phyloP scores from a whole-genome alignment of 2,113 vertebrate genomes.

The Hipposideros armiger region DNA sequence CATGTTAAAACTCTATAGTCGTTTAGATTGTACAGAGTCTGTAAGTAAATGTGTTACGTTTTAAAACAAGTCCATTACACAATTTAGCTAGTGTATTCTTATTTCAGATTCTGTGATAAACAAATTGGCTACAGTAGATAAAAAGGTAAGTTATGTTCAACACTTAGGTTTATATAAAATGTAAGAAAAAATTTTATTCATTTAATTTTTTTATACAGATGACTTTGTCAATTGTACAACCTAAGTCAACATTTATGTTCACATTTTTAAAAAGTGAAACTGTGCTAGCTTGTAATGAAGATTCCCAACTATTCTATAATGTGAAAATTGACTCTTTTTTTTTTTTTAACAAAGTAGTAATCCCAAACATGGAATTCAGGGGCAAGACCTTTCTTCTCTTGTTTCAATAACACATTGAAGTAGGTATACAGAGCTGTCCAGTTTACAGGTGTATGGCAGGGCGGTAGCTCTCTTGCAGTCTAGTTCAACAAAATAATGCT shows the following conservation, averaged over 20 bases:
- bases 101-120: constrained; percentile 59
- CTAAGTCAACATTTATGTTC: constrained; percentile 20
- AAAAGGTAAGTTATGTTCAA: not conserved
- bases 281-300: not conserved
- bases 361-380: not conserved
- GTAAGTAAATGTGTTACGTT: constrained; percentile 29
- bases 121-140: constrained; percentile 12
- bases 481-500: not conserved
- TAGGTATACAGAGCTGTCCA: not conserved
- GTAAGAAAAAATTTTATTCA: not conserved
- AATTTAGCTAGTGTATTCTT: constrained; percentile 43
- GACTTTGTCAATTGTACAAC: not conserved
- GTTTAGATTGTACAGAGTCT: not conserved
- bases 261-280: constrained; percentile 17
- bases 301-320: not conserved
- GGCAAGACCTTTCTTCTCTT: not conserved
- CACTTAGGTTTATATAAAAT: not conserved
- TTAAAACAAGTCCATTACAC: not conserved
- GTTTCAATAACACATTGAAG: not conserved
- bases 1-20: not conserved
- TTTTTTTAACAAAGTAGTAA: not conserved
- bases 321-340: not conserved
- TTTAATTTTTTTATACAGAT: constrained; percentile 31
- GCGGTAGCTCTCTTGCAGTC: not conserved
- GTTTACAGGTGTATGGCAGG: not conserved